phyloP scores from a whole-genome alignment of 2,113 vertebrate genomes.

The Saguinus imperator region DNA sequence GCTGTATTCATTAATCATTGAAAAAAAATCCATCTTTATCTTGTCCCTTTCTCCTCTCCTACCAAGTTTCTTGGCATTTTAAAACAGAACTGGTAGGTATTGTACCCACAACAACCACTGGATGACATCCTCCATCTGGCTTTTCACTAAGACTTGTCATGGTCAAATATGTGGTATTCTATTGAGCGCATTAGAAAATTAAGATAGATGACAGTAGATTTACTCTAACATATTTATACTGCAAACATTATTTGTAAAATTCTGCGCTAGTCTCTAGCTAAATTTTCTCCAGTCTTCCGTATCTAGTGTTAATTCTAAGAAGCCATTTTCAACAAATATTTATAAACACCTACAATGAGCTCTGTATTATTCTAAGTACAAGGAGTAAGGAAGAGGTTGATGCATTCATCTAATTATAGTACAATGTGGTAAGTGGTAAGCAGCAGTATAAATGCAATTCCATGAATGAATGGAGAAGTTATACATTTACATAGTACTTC shows the following conservation, averaged over 20 bases:
- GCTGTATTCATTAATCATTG: background rate
- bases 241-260: conserved; percentile 57
- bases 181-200: conserved; percentile 76
- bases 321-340: background rate
- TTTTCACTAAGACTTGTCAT: conserved; percentile 80
- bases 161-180: conserved; percentile 76
- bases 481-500: background rate
- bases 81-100: conserved; percentile 73
- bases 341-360: background rate
- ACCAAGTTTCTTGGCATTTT: conserved; percentile 52
- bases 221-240: conserved; percentile 75
- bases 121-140: conserved; percentile 69
- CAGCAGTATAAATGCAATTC: background rate
- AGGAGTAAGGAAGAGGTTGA: background rate
- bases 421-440: background rate
- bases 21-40: background rate
- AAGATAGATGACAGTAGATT: conserved; percentile 75
- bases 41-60: background rate
- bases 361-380: background rate
- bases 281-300: conserved; percentile 60
- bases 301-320: conserved; percentile 11
- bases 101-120: conserved; percentile 63
- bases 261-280: conserved; percentile 36
- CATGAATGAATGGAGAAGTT: background rate
- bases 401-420: background rate